Base-by-base conservation (phyloP, 2,888 invertebrate genomes). In the Ethmia dodecea region DNA sequence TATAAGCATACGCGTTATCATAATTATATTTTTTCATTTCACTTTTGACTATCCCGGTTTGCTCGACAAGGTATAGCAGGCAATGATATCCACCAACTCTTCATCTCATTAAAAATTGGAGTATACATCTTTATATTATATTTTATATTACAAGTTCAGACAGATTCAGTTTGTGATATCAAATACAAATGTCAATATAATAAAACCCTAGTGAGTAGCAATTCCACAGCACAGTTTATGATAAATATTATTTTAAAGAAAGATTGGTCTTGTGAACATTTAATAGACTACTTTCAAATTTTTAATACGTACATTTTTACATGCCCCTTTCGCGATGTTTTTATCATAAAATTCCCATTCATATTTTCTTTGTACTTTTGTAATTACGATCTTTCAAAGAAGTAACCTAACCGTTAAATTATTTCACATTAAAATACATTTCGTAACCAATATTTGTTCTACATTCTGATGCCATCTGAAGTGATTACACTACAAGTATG, bases 341-440 rank as follows among this genome's bases (percentile, higher is more conserved):
- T 55, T 56, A 57, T 59, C 55, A 57, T 63, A 55, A 49, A 60
- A 58, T 62, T 60, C 55, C 60, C 72, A 64, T 55, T 66, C 67
- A 65, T 59, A 61, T 67, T 63, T 63, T 61, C 70, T 80, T 80
- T 80, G 80, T 80, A 80, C 80, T 80, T 76, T 74, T 69, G 60
- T 67, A 62, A 70, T 75, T 67, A 70, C 66, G 61, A 63, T 66
- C 59, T 65, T 55, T 58, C 62, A 57, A 58, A 66, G 66, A 67
- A 68, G 63, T 73, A 72, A 75, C 65, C 69, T 76, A 71, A 70
- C 62, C 48, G 47, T 70, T 70, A 67, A 67, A 66, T 62, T 62
- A 67, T 57, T 60, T 61, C 58, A 68, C 64, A 67, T 70, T 62
- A 60, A n/a, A 65, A 68, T 68, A 73, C 64, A 69, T 62, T 57